Conservation (phyloP, 2,797 vertebrate species). For the Lutjanus argentimaculatus region DNA sequence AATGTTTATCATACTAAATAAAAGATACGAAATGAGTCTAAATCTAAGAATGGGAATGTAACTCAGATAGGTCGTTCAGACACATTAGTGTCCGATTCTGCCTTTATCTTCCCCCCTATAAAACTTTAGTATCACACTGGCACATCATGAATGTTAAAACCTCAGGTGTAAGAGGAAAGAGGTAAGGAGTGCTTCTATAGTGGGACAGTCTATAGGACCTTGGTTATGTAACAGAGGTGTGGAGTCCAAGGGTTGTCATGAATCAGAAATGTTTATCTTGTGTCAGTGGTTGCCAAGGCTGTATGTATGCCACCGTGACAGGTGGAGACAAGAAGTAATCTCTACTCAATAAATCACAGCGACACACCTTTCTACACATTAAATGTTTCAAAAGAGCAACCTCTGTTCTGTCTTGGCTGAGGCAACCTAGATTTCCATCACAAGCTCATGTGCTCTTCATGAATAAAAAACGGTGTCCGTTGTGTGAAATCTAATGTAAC, state of each 20-base stretch:
- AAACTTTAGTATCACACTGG: no score
- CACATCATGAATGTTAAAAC: not conserved
- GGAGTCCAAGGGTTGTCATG: constrained; percentile 41
- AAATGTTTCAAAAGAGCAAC: not conserved
- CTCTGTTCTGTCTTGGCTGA: not conserved
- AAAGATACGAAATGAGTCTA: no score
- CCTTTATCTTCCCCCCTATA: no score
- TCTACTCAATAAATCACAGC: constrained; percentile 31
- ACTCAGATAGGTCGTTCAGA: no score
- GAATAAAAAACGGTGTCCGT: not conserved
- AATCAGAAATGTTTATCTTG: constrained; percentile 63
- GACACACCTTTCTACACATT: constrained; percentile 45
- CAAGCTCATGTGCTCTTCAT: not conserved
- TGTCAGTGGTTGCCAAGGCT: constrained; percentile 42
- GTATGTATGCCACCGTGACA: not conserved
- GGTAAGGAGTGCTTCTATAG: not conserved
- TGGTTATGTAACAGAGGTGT: constrained; percentile 33
- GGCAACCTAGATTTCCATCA: not conserved
- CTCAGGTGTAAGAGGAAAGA: not conserved
- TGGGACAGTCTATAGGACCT: not conserved
- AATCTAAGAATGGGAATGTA: no score
- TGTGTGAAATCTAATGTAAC: not conserved
- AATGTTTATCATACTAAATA: no score
- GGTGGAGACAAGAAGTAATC: constrained; percentile 45
- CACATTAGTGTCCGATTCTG: no score